These are phyloP conservation scores for Calephelis virginiensis DNA, from an alignment of 1,140 invertebrate species.

Conservation along the genomic window DNA sequence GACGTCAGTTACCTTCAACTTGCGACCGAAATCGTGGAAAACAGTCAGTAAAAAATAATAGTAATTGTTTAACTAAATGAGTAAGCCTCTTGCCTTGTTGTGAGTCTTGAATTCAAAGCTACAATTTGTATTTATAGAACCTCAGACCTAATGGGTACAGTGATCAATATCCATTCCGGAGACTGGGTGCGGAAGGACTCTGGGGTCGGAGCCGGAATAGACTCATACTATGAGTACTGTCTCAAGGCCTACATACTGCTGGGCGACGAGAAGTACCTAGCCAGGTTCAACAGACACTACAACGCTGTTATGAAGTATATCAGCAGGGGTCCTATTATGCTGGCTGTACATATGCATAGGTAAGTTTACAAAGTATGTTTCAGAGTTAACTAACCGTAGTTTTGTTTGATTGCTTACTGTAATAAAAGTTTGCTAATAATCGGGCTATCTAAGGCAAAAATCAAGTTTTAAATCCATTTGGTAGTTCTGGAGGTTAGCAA, in stretches of 20 bases:
- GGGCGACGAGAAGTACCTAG: conserved; percentile 94
- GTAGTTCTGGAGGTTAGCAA: too few relatives aligned
- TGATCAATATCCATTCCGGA: conserved; percentile 97
- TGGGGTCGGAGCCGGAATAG: conserved; percentile 98
- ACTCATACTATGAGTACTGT: conserved; percentile 99
- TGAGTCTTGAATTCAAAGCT: neutral
- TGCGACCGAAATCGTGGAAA: too few relatives aligned
- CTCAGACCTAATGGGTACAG: conserved; percentile 95
- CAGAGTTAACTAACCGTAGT: neutral
- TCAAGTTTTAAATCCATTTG: too few relatives aligned
- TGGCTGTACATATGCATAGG: conserved; percentile 99
- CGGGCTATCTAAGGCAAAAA: too few relatives aligned
- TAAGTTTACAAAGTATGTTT: conserved; percentile 27
- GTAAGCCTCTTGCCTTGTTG: too few relatives aligned
- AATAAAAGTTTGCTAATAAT: too few relatives aligned
- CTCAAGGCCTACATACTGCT: conserved; percentile 94
- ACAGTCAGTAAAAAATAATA: too few relatives aligned
- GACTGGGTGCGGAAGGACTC: conserved; percentile 98
- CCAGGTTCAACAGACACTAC: conserved; percentile 97
- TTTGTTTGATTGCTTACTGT: too few relatives aligned
- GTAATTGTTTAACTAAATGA: too few relatives aligned
- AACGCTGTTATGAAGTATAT: conserved; percentile 99
- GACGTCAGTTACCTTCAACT: too few relatives aligned
- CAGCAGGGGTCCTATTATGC: conserved; percentile 94
- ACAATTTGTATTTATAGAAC: conserved; percentile 65